A percentile compares a stretch with the other conserved stretches of the same genome.
These are phyloP conservation scores for Dynastes grantii DNA, from an alignment of 2,888 invertebrate species.

Conservation along the genomic window DNA sequence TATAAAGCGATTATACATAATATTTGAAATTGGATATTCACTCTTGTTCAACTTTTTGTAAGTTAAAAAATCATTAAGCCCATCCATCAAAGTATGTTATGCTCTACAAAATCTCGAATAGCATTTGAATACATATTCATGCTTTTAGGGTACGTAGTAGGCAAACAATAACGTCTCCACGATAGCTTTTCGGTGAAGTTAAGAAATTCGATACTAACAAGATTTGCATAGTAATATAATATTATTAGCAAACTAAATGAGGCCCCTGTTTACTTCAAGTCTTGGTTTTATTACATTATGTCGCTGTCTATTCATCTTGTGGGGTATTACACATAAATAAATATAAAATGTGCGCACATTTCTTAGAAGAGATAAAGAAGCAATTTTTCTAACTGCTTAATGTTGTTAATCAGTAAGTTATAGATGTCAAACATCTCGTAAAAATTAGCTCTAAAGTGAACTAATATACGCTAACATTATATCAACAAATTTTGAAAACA, in stretches of 20 bases:
- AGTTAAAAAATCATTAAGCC: background rate
- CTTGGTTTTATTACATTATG: constrained; percentile 7
- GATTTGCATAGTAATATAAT: constrained; percentile 41
- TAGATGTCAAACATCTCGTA: too few relatives aligned
- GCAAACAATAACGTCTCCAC: constrained; percentile 23
- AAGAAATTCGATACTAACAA: constrained; percentile 32
- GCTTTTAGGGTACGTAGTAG: constrained; percentile 14
- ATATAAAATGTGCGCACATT: too few relatives aligned
- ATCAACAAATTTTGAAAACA: too few relatives aligned
- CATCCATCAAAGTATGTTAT: constrained; percentile 9
- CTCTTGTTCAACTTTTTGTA: background rate
- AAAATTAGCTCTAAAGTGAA: too few relatives aligned
- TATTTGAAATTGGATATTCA: too few relatives aligned
- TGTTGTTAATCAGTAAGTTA: too few relatives aligned
- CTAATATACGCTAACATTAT: too few relatives aligned
- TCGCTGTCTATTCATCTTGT: too few relatives aligned
- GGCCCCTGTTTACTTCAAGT: constrained; percentile 24
- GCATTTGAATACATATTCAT: constrained; percentile 27
- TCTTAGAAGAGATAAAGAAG: too few relatives aligned
- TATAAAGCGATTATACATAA: too few relatives aligned
- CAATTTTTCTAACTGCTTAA: too few relatives aligned
- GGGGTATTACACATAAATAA: too few relatives aligned
- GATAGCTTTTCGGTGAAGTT: constrained; percentile 14
- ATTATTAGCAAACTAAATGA: constrained; percentile 35
- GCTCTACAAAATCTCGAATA: background rate